These are phyloP conservation scores for Acropora yongei DNA, from an alignment of 64 coral and sea anemone species.

Conservation along the genomic window DNA sequence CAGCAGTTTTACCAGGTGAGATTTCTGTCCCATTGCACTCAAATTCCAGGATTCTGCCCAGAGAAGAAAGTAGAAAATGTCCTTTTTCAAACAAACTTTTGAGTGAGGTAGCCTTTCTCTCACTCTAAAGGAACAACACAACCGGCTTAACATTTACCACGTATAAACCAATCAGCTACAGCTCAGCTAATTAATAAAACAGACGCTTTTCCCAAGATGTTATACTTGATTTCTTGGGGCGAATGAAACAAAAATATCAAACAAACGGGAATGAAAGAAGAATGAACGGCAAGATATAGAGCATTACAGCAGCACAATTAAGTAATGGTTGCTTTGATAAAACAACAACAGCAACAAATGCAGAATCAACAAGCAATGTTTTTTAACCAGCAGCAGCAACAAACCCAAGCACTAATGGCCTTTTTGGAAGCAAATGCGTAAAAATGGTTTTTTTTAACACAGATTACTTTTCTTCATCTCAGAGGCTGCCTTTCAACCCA, in stretches of 20 bases:
- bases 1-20: constrained; percentile 82
- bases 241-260: no score
- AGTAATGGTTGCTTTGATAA: not conserved
- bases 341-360: not conserved
- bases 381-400: not conserved
- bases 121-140: no score
- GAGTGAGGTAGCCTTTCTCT: no score
- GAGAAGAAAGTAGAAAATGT: no score
- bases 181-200: no score
- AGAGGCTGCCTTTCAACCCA: not conserved
- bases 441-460: not conserved
- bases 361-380: not conserved
- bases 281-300: no score
- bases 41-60: constrained; percentile 93
- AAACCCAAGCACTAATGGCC: not conserved
- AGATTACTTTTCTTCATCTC: not conserved
- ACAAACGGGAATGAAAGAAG: not conserved
- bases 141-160: no score
- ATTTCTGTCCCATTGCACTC: constrained; percentile 82
- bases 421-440: not conserved
- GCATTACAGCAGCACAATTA: not conserved
- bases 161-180: no score
- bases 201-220: no score
- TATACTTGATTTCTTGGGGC: no score
- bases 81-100: no score